These are phyloP conservation scores for Leptura quadrifasciata DNA, from an alignment of 2,888 invertebrate genomes.

Conservation along the genomic window DNA sequence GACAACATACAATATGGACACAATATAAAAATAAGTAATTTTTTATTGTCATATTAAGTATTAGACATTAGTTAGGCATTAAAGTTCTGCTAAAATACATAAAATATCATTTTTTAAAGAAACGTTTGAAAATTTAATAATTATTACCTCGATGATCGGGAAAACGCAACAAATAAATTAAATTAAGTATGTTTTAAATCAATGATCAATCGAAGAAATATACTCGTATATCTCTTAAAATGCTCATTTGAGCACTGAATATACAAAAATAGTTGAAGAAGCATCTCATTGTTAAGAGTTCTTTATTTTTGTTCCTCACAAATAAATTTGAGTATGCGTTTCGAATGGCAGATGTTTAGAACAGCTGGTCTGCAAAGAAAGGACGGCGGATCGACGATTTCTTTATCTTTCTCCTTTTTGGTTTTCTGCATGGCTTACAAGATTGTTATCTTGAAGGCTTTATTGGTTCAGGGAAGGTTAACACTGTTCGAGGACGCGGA, in stretches of 20 bases:
- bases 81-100: too few relatives aligned
- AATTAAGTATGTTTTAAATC: too few relatives aligned
- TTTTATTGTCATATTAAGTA: too few relatives aligned
- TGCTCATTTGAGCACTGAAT: not conserved
- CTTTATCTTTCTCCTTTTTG: slow-evolving; percentile 58
- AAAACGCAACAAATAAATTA: too few relatives aligned
- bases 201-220: too few relatives aligned
- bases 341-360: slow-evolving; percentile 35
- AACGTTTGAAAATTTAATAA: too few relatives aligned
- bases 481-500: not conserved
- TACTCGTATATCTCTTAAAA: too few relatives aligned
- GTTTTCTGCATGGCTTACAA: slow-evolving; percentile 59
- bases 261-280: not conserved
- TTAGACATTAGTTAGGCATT: too few relatives aligned
- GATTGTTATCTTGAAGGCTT: slow-evolving; percentile 43
- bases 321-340: slow-evolving; percentile 23
- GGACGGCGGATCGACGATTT: slow-evolving; percentile 52
- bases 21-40: too few relatives aligned
- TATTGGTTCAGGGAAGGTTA: slow-evolving; percentile 26
- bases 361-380: slow-evolving; percentile 61
- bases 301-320: slow-evolving; percentile 27
- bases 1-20: too few relatives aligned
- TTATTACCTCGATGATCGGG: too few relatives aligned
- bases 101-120: too few relatives aligned
- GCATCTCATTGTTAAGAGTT: slow-evolving; percentile 14